Conservation (phyloP, 2,888 invertebrate genomes). For the Pyrrhopygopsis socrates region DNA sequence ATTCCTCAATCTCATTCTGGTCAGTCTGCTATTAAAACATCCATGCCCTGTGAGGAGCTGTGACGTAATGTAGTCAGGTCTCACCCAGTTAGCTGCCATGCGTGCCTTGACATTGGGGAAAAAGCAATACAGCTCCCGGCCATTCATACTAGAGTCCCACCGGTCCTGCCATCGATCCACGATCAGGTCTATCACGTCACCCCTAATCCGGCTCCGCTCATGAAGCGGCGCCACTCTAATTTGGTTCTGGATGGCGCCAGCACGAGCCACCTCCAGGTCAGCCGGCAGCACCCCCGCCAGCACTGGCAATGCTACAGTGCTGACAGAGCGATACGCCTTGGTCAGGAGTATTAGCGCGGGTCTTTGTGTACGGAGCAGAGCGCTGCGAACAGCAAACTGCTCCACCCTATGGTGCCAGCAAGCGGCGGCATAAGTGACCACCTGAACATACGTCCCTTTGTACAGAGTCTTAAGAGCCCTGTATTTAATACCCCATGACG, state of each 20-base stretch:
- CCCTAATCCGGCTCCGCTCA: neutral
- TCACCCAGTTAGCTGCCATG: slow-evolving; percentile 69
- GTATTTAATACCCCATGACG: slow-evolving; percentile 82
- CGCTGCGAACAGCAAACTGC: slow-evolving; percentile 26
- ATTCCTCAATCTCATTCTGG: slow-evolving; percentile 59
- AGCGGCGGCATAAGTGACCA: slow-evolving; percentile 74
- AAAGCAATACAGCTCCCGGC: slow-evolving; percentile 74
- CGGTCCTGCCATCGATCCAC: slow-evolving; percentile 71
- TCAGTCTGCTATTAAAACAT: slow-evolving; percentile 69
- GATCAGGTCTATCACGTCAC: neutral
- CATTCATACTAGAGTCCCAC: slow-evolving; percentile 63
- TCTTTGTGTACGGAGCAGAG: slow-evolving; percentile 54
- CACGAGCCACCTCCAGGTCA: slow-evolving; percentile 75
- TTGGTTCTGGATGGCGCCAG: slow-evolving; percentile 37
- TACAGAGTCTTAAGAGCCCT: slow-evolving; percentile 67
- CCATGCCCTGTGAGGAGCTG: slow-evolving; percentile 82
- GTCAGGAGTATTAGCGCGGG: slow-evolving; percentile 54
- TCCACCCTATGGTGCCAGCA: slow-evolving; percentile 38
- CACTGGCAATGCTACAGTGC: slow-evolving; percentile 82
- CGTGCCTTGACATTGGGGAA: slow-evolving; percentile 81
- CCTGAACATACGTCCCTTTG: slow-evolving; percentile 74
- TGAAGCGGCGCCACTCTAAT: neutral
- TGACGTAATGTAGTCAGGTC: slow-evolving; percentile 78
- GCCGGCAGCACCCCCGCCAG: slow-evolving; percentile 84
- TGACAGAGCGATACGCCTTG: slow-evolving; percentile 84